A percentile compares a stretch with the other conserved stretches of the same genome.
These are phyloP conservation scores for Tetrao urogallus DNA, from an alignment of 2,113 vertebrate species.

Conservation along the genomic window DNA sequence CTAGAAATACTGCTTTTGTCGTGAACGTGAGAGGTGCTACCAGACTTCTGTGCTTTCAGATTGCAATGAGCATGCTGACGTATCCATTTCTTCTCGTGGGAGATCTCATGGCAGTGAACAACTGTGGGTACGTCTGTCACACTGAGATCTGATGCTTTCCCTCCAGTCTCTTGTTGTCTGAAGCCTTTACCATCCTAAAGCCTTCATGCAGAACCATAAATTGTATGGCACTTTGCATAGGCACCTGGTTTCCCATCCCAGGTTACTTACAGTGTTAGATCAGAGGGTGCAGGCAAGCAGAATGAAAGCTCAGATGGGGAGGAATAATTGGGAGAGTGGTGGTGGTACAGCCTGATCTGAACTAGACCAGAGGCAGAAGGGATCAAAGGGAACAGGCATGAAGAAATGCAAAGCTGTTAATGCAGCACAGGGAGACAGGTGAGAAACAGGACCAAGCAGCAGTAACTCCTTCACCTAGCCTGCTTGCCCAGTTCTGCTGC, in stretches of 20 bases:
- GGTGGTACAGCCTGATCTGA: not conserved
- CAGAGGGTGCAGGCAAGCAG: slow-evolving; percentile 18
- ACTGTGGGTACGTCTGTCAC: slow-evolving; percentile 86
- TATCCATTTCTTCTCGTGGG: slow-evolving; percentile 91
- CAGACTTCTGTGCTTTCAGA: slow-evolving; percentile 75
- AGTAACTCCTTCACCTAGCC: not conserved
- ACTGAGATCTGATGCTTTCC: not conserved
- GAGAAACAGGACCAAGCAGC: not conserved
- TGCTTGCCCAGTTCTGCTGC: not conserved
- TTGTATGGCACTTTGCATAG: not conserved
- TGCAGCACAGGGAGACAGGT: not conserved
- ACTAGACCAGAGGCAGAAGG: not conserved
- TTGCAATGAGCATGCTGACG: slow-evolving; percentile 87
- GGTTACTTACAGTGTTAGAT: slow-evolving; percentile 34
- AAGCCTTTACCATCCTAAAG: not conserved
- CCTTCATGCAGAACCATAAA: slow-evolving; percentile 5
- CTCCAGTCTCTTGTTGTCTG: slow-evolving; percentile 7
- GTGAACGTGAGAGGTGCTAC: not conserved
- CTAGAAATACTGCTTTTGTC: not conserved
- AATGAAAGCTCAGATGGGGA: not conserved
- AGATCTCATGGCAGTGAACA: slow-evolving; percentile 91
- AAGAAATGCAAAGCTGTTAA: not conserved
- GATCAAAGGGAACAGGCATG: not conserved
- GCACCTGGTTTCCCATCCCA: slow-evolving; percentile 4
- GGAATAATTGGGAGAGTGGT: not conserved